Evolutionary conservation across 2,113 vertebrate species (phyloP).

Genomic region (Poeciliopsis turrubarensis): DNA sequence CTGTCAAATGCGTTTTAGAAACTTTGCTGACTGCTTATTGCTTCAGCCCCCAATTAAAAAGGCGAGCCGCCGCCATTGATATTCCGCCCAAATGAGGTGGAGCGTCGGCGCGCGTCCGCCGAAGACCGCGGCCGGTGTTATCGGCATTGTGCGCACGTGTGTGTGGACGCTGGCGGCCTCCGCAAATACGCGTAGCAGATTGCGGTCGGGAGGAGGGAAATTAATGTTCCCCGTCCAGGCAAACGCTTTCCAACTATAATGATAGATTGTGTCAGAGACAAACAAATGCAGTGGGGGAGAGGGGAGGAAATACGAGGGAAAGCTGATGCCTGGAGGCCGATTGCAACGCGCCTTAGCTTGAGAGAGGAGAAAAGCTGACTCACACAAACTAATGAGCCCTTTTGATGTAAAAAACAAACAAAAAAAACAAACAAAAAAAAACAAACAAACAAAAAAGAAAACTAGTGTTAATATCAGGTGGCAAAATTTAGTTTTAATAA

Average conservation of each 20-base stretch:
- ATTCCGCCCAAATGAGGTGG: constrained; percentile 24
- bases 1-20: constrained; percentile 47
- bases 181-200: constrained; percentile 28
- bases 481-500: not conserved
- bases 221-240: constrained; percentile 16
- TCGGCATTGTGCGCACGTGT: constrained; percentile 32
- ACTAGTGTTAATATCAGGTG: not conserved
- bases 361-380: not conserved
- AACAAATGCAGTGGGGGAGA: not conserved
- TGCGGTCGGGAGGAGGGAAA: constrained; percentile 21
- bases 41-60: constrained; percentile 52
- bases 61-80: constrained; percentile 27
- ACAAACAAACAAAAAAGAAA: too few species aligned
- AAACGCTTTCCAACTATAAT: constrained; percentile 11
- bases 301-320: not conserved
- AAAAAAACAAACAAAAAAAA: too few species aligned
- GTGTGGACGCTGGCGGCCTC: constrained; percentile 30
- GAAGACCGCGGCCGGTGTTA: constrained; percentile 28
- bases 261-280: constrained; percentile 25
- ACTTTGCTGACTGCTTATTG: constrained; percentile 59
- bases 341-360: not conserved
- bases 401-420: not conserved
- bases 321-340: not conserved
- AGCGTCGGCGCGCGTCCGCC: constrained; percentile 2
- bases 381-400: not conserved